Evolutionary conservation across 2,888 invertebrate genomes (phyloP).

Genomic region (Acanthosepion lycidas): DNA sequence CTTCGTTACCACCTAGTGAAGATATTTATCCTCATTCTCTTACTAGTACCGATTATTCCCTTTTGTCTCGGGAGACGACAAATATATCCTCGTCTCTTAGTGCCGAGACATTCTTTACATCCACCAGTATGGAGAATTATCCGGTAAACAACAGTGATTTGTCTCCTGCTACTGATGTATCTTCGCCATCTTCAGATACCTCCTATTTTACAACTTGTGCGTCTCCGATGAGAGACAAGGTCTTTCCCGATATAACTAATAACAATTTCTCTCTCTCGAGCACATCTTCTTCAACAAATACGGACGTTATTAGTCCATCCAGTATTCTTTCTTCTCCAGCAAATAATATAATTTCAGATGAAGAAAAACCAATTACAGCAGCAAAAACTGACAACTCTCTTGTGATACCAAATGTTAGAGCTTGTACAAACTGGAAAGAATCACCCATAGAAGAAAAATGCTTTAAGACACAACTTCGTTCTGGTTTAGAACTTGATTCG

Average conservation of each 20-base stretch:
- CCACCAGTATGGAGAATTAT: neutral
- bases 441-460: neutral
- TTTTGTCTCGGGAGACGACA: neutral
- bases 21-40: neutral
- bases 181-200: neutral
- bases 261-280: neutral
- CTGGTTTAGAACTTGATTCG: constrained; percentile 2
- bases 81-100: neutral
- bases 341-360: neutral
- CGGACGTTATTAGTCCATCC: neutral
- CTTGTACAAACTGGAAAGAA: neutral
- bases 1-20: neutral
- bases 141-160: neutral
- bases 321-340: neutral
- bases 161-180: neutral
- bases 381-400: too few relatives aligned
- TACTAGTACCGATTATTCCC: neutral
- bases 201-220: neutral
- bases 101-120: neutral
- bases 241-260: neutral
- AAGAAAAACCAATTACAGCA: neutral
- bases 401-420: neutral
- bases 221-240: constrained; percentile 3
- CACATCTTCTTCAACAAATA: neutral
- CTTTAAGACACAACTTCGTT: neutral